A percentile compares a stretch with the other conserved stretches of the same genome.
phyloP scores from a whole-genome alignment of 2,113 vertebrate species.

The Tenebrosternarchus preto region DNA sequence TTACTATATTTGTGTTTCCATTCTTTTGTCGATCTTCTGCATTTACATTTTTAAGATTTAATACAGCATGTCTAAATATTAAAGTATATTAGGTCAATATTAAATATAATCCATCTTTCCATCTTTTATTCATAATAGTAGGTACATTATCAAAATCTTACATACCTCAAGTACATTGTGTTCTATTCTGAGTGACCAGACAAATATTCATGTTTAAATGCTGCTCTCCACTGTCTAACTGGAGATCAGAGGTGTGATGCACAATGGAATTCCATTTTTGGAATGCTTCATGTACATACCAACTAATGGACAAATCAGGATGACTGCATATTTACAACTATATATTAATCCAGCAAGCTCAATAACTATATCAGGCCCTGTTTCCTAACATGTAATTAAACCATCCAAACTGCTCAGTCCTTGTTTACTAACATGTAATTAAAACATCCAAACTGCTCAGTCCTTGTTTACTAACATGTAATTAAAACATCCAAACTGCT shows the following conservation, averaged over 20 bases:
- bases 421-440: background rate
- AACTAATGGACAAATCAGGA: background rate
- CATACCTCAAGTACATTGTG: constrained; percentile 49
- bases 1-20: background rate
- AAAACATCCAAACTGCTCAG: background rate
- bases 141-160: constrained; percentile 41
- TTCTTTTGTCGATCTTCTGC: constrained; percentile 9
- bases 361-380: background rate
- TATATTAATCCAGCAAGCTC: constrained; percentile 7
- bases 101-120: background rate
- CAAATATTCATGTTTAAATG: background rate
- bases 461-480: background rate
- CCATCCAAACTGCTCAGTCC: background rate
- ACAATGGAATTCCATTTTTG: constrained; percentile 56
- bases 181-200: constrained; percentile 35
- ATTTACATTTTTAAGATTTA: constrained; percentile 7
- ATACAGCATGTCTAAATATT: constrained; percentile 43
- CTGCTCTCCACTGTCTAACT: constrained; percentile 45
- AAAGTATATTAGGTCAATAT: constrained; percentile 4
- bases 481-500: background rate
- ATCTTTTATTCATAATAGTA: constrained; percentile 9
- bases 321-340: background rate
- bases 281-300: constrained; percentile 21
- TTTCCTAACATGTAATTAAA: background rate
- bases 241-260: constrained; percentile 22